A percentile compares a stretch with the other conserved stretches of the same genome.
Conservation (phyloP, 2,888 invertebrate species). For the Crossocerus cetratus region DNA sequence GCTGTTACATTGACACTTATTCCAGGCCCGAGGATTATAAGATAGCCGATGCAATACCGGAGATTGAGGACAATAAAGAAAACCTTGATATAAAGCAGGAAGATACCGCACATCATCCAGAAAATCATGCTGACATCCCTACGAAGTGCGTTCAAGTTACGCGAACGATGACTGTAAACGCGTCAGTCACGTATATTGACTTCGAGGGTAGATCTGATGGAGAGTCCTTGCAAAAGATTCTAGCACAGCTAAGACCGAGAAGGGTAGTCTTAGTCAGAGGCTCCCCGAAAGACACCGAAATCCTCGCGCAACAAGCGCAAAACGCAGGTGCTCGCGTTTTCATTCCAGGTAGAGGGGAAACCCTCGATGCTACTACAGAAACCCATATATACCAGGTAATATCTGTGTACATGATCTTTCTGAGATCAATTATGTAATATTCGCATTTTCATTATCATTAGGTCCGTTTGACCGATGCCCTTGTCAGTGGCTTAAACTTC, state of each 20-base stretch:
- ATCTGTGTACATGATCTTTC: background rate
- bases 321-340: slow-evolving; percentile 87
- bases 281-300: slow-evolving; percentile 82
- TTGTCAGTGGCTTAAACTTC: slow-evolving; percentile 92
- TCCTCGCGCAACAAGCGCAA: slow-evolving; percentile 84
- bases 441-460: slow-evolving; percentile 68
- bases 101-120: slow-evolving; percentile 77
- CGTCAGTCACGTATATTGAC: slow-evolving; percentile 95
- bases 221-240: slow-evolving; percentile 86
- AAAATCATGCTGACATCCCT: slow-evolving; percentile 85
- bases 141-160: slow-evolving; percentile 91
- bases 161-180: slow-evolving; percentile 88
- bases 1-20: slow-evolving; percentile 1
- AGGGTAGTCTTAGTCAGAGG: slow-evolving; percentile 87
- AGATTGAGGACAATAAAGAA: slow-evolving; percentile 85
- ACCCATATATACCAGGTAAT: slow-evolving; percentile 97
- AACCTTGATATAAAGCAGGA: slow-evolving; percentile 83
- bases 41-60: slow-evolving; percentile 84
- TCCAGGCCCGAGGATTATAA: slow-evolving; percentile 92
- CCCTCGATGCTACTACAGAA: slow-evolving; percentile 97
- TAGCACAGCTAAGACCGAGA: slow-evolving; percentile 83
- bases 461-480: slow-evolving; percentile 94
- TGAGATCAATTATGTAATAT: background rate
- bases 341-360: slow-evolving; percentile 88
- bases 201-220: slow-evolving; percentile 96